Evolutionary conservation across 2,888 invertebrate genomes (phyloP).

Genomic region (Eurytoma californica): DNA sequence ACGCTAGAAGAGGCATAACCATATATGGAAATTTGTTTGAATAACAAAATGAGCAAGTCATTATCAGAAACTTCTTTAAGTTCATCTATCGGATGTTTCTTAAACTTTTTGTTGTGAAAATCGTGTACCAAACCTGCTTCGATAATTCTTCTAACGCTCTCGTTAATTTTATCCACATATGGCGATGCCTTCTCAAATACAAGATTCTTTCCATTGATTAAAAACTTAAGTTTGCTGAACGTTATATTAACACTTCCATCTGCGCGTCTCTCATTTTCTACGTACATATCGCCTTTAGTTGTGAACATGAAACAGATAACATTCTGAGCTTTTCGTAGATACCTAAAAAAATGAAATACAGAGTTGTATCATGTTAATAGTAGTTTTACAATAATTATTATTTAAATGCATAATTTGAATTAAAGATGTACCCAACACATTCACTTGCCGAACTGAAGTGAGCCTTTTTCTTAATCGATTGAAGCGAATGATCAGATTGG

Average conservation of each 20-base stretch:
- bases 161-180: slow-evolving; percentile 26
- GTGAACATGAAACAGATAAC: slow-evolving; percentile 31
- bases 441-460: not conserved
- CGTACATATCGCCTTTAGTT: slow-evolving; percentile 32
- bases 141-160: not conserved
- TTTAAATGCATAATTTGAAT: not conserved
- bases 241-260: slow-evolving; percentile 14
- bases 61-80: not conserved
- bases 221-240: slow-evolving; percentile 9
- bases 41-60: slow-evolving; percentile 7
- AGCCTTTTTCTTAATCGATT: not conserved
- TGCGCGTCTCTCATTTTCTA: not conserved
- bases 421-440: slow-evolving; percentile 31
- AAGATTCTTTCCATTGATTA: slow-evolving; percentile 21
- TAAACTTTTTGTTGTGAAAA: not conserved
- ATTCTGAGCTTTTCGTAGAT: not conserved
- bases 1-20: slow-evolving; percentile 3
- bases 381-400: not conserved
- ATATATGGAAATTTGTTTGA: slow-evolving; percentile 1
- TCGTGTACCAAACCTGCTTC: slow-evolving; percentile 9
- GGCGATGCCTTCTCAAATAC: slow-evolving; percentile 39
- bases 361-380: too few relatives aligned
- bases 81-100: not conserved
- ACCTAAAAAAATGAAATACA: not conserved
- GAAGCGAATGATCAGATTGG: not conserved